A percentile compares a stretch with the other conserved stretches of the same genome.
These are phyloP conservation scores for Priocnemis perturbator DNA, from an alignment of 2,888 invertebrate species.

Conservation along the genomic window DNA sequence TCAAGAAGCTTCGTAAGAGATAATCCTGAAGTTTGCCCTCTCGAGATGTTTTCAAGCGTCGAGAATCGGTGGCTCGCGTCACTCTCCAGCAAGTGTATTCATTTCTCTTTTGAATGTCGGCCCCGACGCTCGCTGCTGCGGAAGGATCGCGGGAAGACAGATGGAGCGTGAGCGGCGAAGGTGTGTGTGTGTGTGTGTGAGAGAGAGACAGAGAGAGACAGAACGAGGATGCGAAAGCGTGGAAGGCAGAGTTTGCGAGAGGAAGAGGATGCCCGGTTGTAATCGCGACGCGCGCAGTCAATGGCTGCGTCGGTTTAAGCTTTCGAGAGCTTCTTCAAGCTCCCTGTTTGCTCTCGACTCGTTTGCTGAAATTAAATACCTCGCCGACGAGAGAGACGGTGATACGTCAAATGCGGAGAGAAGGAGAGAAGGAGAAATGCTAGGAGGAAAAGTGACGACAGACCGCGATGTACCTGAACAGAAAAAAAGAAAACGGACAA, in stretches of 20 bases:
- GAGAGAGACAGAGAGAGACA: not conserved
- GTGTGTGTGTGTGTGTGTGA: not conserved
- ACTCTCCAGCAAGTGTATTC: conserved; percentile 1
- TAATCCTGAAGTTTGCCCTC: conserved; percentile 9
- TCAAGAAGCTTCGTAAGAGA: not conserved
- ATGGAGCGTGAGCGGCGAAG: not conserved
- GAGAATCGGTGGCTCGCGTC: not conserved
- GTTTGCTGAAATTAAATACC: conserved; percentile 36
- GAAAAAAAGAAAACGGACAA: not conserved
- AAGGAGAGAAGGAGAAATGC: not conserved
- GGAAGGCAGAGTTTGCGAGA: conserved; percentile 25
- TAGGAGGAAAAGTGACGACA: not conserved
- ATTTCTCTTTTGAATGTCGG: conserved; percentile 1
- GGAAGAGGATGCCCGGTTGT: conserved; percentile 23
- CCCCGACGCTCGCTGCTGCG: conserved; percentile 5
- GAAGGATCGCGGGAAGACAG: not conserved
- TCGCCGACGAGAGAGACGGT: not conserved
- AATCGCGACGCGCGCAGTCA: conserved; percentile 34
- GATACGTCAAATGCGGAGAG: too few species aligned
- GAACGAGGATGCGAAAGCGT: conserved; percentile 15
- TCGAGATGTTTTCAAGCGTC: conserved; percentile 3
- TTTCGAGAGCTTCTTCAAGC: conserved; percentile 8
- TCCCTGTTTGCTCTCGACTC: conserved; percentile 36
- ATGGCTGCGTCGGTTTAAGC: conserved; percentile 27
- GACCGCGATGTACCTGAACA: not conserved